Base-by-base conservation (phyloP, 1,140 invertebrate genomes). In the Drosophila busckii region DNA sequence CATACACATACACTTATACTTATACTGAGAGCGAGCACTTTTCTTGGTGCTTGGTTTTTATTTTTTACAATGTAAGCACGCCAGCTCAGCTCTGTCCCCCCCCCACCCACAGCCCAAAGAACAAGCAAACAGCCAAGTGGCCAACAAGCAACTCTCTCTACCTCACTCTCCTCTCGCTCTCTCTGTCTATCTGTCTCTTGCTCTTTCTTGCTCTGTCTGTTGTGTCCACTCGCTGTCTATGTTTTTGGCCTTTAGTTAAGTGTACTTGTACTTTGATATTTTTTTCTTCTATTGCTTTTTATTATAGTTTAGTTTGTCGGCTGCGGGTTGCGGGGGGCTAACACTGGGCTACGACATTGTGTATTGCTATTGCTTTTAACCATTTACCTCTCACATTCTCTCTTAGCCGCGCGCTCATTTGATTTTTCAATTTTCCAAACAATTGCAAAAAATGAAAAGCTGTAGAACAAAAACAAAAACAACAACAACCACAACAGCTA, bases 341-440 rank as follows among this genome's bases (percentile, higher is more conserved):
- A 29, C 31, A 62, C 65, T 52, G 25, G 15, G 19, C 15, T 15
- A 45, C 45, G 50, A 66, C 54, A 70, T 46, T 70, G 66, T 62
- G 32, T 62, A 16, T 61, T 70, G 59, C 35, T 61, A 41, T 64
- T 29, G 16, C 48, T 46, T 34, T 63, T 28, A 19, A 8, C 17
- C 22, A 13, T 19, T n/a, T 10, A 8, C 19, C 5, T 12, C 16
- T 16, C 19, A 9, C n/a, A n/a, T 46, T 34, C 12, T 16, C 23
- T 40, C 16, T 25, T 28, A 28, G 31, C 17, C 37, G 55, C 23
- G 38, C 45, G 37, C 46, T 78, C 67, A 71, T 73, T 78, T 82
- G 63, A 80, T 78, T 78, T n/a, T 78, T 73, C 75, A 78, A 80
- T 78, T 78, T 78, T 78, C 73, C 73, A 78, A 73, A 80, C 75